Conservation (phyloP, 2,113 vertebrate species). For the Aptenodytes patagonicus region DNA sequence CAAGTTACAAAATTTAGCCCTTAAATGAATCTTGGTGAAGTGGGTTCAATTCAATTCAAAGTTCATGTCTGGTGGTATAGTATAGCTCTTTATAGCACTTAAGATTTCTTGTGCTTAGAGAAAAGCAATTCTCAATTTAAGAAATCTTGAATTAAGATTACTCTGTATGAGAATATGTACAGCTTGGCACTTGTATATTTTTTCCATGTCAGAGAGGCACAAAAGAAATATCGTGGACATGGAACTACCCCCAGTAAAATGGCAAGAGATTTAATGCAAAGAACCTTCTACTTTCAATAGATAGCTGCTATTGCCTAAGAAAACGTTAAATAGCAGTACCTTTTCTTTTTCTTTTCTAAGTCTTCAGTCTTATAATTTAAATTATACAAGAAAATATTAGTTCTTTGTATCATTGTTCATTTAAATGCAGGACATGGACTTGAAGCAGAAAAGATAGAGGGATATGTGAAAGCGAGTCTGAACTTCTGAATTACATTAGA, state of each 20-base stretch:
- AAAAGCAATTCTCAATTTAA: background rate
- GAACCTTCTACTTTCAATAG: background rate
- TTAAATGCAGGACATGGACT: slow-evolving; percentile 46
- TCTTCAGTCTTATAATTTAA: slow-evolving; percentile 23
- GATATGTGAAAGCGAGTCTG: slow-evolving; percentile 47
- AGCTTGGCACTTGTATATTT: background rate
- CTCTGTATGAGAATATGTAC: background rate
- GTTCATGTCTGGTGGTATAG: background rate
- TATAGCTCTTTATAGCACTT: background rate
- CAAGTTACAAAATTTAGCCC: background rate
- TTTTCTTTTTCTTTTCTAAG: background rate
- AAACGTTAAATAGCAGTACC: background rate
- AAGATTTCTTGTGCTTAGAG: background rate
- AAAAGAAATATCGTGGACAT: background rate
- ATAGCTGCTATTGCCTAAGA: background rate
- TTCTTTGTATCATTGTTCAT: slow-evolving; percentile 45
- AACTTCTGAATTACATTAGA: slow-evolving; percentile 57
- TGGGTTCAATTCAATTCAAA: background rate
- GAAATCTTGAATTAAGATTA: background rate
- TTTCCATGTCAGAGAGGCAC: background rate
- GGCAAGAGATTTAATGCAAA: background rate
- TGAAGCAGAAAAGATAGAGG: slow-evolving; percentile 29
- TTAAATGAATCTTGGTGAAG: background rate
- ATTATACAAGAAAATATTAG: slow-evolving; percentile 28
- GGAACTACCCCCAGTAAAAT: background rate